Evolutionary conservation across 2,113 vertebrate genomes (phyloP), one percentile per base, ranked within the genome.

Genomic region (Hemibagrus wyckioides): DNA sequence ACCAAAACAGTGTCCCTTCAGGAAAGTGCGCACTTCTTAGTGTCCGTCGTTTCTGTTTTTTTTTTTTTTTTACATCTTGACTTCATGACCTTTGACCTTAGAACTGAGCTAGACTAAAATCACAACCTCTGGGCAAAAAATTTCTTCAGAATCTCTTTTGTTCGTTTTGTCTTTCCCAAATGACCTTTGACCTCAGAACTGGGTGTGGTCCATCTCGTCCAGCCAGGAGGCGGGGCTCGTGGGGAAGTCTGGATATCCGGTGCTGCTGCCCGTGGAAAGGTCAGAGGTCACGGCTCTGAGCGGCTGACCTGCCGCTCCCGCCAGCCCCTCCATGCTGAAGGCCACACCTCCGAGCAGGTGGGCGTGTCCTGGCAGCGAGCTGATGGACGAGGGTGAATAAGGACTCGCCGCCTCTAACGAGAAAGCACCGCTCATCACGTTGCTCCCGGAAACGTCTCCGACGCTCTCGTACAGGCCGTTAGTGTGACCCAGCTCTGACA

Each of bases 171-270:
- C 73, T 63, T 61, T 83, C 79, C 61, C 28, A 36, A 0, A 44
- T 44, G n/a, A 85, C 36, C 80, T 41, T 63, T 82, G 86, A 87
- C 67, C 90, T 96, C 97, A 99, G 95, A 99, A 99, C 93, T 98
- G 97, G 91, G 98, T 97, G 92, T 98, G 98, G 96, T 99, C 98
- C 98, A 99, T 99, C 93, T 99, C 98, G 21, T 99, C 98, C 82
- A 99, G 96, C 98, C 98, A 99, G n/a, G 98, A 99, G 82, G 96
- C 98, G 0, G 98, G 98, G 92, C 98, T 99, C 84, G 98, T 99
- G 89, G 98, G 98, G 94, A 99, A 99, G 96, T 99, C 98, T 19
- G 98, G 98, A 92, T 99, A 99, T 90, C 98, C 98, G 39, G 98
- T 97, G 92, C 98, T 99, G 96, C 98, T 99, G 41, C 97, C 98